Base-by-base conservation (phyloP, 2,888 invertebrate genomes). In the Zygaena filipendulae region DNA sequence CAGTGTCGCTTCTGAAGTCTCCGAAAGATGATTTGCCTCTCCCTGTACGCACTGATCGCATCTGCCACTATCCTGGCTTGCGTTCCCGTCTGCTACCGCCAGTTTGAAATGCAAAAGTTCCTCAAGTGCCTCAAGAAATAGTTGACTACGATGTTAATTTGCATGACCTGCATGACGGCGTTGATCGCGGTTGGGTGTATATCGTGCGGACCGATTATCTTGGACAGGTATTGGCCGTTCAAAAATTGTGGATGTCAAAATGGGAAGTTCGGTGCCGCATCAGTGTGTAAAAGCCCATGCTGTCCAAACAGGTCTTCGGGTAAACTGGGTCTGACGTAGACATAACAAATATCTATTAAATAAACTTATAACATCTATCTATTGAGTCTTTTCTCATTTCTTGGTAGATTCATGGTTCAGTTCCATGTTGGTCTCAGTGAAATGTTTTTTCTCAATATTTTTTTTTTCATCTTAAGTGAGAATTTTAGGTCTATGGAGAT, bases 1-100 rank as follows among this genome's bases (percentile, higher is more conserved):
- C n/a, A n/a, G n/a, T n/a, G n/a, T n/a, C n/a, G n/a, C n/a, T n/a
- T n/a, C n/a, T n/a, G n/a, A n/a, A n/a, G n/a, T n/a, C n/a, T n/a
- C 20, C 42, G 36, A 59, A 68, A 63, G 39, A 75, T 75, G 75
- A 68, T 74, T 66, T 74, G 74, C 59, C 54, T 72, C 40, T 74
- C 75, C 2, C 35, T 71, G 33, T 71, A 64, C 38, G 67, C 68
- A 32, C 47, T 75, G 38, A 61, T 74, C 29, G 70, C 70, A 2
- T 67, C 74, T 18, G 71, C 71, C 18, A 54, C 74, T 23, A 31
- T 71, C 22, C 51, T 75, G 24, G 69, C 74, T 24, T 74, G 74
- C 42, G 58, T 71, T 2, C 72, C 75, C 2, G 64, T 70, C 35
- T 70, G 71, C 49, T 64, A 55, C 42, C 47, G 57, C 23, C 62